Evolutionary conservation across 2,888 invertebrate genomes (phyloP), one percentile per base, ranked within the genome.

Genomic region (Papilio demoleus): DNA sequence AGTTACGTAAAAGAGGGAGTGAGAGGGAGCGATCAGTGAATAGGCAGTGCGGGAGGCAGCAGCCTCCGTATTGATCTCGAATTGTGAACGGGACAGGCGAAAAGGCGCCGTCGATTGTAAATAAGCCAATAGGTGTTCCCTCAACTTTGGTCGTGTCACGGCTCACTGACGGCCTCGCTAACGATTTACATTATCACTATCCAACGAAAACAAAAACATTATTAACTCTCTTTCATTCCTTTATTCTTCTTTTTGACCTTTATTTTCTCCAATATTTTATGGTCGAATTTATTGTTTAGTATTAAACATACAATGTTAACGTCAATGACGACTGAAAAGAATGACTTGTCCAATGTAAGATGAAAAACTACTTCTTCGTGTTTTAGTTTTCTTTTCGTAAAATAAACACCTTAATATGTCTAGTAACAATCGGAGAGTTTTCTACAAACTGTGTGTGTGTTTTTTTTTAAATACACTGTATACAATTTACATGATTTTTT

Each of bases 21-120:
- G 70, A 72, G 71, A 74, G 67, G 66, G 71, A 67, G 70, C 71
- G 67, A 67, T 53, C 65, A 71, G 65, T 71, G 74, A 74, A 75
- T 73, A 76, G 71, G 67, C 73, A 70, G 80, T 77, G 80, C 79
- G 84, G 82, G 81, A 79, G 83, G 84, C 47, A 47, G 47, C 47
- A 85, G 84, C 79, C 84, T 85, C 81, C 80, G 88, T 90, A 90
- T 90, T 86, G 90, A 90, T 89, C 88, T 84, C 75, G 76, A 81
- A 82, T 80, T 77, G 80, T 79, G 80, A 80, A 78, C 81, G 78
- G 80, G 78, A 79, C 81, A 79, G 80, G 76, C 79, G 77, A 70
- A 71, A 72, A 76, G 77, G 76, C 79, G 79, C 76, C 79, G 74
- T 61, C 72, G 42, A 68, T 78, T 80, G 79, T 84, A 83, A 86